Percentiles rank a stretch among this genome's conserved stretches.
phyloP scores from a whole-genome alignment of 2,888 invertebrate genomes.

The Drosophila prolongata region DNA sequence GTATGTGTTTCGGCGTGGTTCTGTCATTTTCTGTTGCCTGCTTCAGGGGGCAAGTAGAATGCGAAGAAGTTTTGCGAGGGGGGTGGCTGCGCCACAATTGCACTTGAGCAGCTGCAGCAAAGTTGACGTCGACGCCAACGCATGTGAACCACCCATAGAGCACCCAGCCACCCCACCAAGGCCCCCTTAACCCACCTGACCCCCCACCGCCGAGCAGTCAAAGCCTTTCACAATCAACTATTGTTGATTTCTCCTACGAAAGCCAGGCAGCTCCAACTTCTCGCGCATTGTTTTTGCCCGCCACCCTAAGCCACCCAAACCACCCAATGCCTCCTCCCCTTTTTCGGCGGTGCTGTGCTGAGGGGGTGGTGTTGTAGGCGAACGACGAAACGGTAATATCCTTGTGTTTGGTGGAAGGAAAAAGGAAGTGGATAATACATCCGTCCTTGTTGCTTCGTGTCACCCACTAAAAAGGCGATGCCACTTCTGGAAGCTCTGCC shows the following conservation, averaged over 20 bases:
- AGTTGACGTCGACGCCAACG: slow-evolving; percentile 40
- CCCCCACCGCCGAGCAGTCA: slow-evolving; percentile 41
- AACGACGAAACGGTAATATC: slow-evolving; percentile 85
- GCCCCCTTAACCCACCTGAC: slow-evolving; percentile 22
- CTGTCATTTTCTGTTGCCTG: slow-evolving; percentile 58
- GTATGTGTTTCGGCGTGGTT: slow-evolving; percentile 13
- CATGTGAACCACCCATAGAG: slow-evolving; percentile 33
- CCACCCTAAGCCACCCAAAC: slow-evolving; percentile 16
- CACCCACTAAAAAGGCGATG: slow-evolving; percentile 83
- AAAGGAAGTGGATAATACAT: slow-evolving; percentile 85
- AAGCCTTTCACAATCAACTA: slow-evolving; percentile 64
- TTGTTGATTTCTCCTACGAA: slow-evolving; percentile 68
- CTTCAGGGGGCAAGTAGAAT: slow-evolving; percentile 26
- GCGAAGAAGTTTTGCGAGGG: neutral
- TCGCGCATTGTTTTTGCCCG: slow-evolving; percentile 62
- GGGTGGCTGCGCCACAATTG: slow-evolving; percentile 45
- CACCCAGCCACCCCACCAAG: neutral
- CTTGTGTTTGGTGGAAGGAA: slow-evolving; percentile 85
- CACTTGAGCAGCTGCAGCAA: slow-evolving; percentile 63
- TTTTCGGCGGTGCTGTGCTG: slow-evolving; percentile 20
- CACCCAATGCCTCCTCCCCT: slow-evolving; percentile 13
- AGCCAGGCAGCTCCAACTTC: slow-evolving; percentile 38
- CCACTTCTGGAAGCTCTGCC: slow-evolving; percentile 64
- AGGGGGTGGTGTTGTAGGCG: slow-evolving; percentile 53
- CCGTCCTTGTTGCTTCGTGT: slow-evolving; percentile 85